A percentile compares a stretch with the other conserved stretches of the same genome.
Conservation (phyloP, 2,113 vertebrate species). For the Bostrychus sinensis region DNA sequence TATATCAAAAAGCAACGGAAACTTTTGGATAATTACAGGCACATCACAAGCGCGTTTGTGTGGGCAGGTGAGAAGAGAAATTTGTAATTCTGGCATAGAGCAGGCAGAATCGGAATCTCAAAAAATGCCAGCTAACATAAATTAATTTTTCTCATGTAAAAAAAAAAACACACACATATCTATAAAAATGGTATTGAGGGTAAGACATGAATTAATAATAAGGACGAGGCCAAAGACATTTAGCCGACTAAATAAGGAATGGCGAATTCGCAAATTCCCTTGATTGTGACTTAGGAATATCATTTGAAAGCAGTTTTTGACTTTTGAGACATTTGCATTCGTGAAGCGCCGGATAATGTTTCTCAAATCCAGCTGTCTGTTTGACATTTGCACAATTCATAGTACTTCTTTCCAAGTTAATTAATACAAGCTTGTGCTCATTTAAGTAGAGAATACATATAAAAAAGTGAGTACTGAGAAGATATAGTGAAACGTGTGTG, state of each 20-base stretch:
- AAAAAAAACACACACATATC: slow-evolving; percentile 32
- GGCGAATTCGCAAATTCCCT: slow-evolving; percentile 13
- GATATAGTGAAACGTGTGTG: not conserved
- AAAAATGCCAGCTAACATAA: slow-evolving; percentile 39
- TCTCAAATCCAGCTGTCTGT: not conserved
- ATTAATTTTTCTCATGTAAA: slow-evolving; percentile 26
- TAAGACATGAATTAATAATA: slow-evolving; percentile 21
- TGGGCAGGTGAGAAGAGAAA: slow-evolving; percentile 69
- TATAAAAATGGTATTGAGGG: slow-evolving; percentile 3
- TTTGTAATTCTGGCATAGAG: slow-evolving; percentile 61
- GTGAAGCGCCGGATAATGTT: not conserved
- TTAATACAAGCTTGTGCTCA: not conserved
- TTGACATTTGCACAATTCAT: not conserved
- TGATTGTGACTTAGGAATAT: slow-evolving; percentile 15
- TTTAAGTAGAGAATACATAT: too few relatives aligned
- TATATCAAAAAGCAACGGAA: slow-evolving; percentile 59
- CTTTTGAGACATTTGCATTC: slow-evolving; percentile 16
- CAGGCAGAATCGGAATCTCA: slow-evolving; percentile 59
- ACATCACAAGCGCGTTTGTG: slow-evolving; percentile 66
- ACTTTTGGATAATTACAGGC: slow-evolving; percentile 66
- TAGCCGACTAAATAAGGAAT: slow-evolving; percentile 30
- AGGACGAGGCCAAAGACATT: slow-evolving; percentile 20
- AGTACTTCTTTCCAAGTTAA: not conserved
- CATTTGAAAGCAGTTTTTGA: slow-evolving; percentile 14
- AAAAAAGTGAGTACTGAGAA: not conserved